A percentile compares a stretch with the other conserved stretches of the same genome.
Evolutionary conservation across 30 jellyfish, hydroid and myxozoan genomes (phyloP).

Genomic region (Chrysaora quinquecirrha): DNA sequence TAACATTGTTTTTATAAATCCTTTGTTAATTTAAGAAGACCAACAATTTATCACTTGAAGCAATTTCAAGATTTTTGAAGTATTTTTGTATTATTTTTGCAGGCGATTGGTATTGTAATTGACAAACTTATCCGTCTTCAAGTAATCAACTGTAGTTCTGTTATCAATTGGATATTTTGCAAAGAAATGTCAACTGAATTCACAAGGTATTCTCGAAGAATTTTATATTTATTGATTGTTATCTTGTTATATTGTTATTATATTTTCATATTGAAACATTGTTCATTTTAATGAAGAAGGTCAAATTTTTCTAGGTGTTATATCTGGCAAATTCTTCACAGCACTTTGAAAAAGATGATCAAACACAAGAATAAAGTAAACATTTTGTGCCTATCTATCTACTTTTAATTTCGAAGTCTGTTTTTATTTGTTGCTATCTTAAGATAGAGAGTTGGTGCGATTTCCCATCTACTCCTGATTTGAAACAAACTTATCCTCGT

Average conservation of each 20-base stretch:
- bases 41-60: no score
- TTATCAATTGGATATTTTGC: conserved; percentile 93
- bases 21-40: no score
- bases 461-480: no score
- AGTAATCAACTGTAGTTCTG: conserved; percentile 88
- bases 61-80: no score
- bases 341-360: conserved; percentile 89
- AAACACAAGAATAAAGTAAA: conserved; percentile 87
- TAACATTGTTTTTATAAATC: no score
- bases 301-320: conserved; percentile 71
- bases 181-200: conserved; percentile 85
- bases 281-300: no score
- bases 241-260: no score
- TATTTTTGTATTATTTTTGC: no score
- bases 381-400: background rate
- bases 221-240: no score
- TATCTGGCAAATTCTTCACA: conserved; percentile 89
- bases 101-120: conserved; percentile 91
- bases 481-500: no score
- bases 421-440: background rate
- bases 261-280: no score
- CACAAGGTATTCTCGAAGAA: conserved; percentile 67
- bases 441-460: no score
- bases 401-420: background rate
- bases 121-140: conserved; percentile 93